These are phyloP conservation scores for Eleginops maclovinus DNA, from an alignment of 2,113 vertebrate species.

Conservation along the genomic window DNA sequence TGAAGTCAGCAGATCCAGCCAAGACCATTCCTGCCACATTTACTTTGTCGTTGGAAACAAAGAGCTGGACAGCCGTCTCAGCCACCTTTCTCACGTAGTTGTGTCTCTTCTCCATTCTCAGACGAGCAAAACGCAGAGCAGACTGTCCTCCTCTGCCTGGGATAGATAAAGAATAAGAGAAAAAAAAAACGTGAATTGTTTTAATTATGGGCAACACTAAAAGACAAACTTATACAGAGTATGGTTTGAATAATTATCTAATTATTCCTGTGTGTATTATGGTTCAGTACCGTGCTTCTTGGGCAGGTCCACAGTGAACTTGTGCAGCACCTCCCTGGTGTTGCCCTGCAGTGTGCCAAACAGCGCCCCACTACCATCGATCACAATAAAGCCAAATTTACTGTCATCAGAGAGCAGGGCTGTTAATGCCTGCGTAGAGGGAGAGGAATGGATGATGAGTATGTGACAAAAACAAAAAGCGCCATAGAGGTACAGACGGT, in stretches of 20 bases:
- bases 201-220: background rate
- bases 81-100: constrained; percentile 99
- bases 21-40: constrained; percentile 98
- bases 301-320: constrained; percentile 99
- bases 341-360: constrained; percentile 99
- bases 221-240: background rate
- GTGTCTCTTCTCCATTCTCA: constrained; percentile 99
- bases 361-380: constrained; percentile 98
- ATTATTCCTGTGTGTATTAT: background rate
- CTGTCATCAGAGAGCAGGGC: constrained; percentile 98
- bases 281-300: constrained; percentile 94
- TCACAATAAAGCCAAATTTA: constrained; percentile 99
- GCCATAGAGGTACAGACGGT: background rate
- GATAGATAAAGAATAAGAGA: constrained; percentile 26
- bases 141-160: constrained; percentile 98
- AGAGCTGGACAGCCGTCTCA: constrained; percentile 97
- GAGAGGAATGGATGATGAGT: background rate
- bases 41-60: constrained; percentile 98
- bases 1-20: constrained; percentile 98
- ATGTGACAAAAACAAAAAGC: background rate
- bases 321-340: constrained; percentile 98
- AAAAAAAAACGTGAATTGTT: no score
- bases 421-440: constrained; percentile 90
- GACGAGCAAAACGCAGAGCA: constrained; percentile 96
- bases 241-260: background rate